A percentile compares a stretch with the other conserved stretches of the same genome.
These are phyloP conservation scores for Bungarus multicinctus DNA, from an alignment of 2,113 vertebrate species.

Conservation along the genomic window DNA sequence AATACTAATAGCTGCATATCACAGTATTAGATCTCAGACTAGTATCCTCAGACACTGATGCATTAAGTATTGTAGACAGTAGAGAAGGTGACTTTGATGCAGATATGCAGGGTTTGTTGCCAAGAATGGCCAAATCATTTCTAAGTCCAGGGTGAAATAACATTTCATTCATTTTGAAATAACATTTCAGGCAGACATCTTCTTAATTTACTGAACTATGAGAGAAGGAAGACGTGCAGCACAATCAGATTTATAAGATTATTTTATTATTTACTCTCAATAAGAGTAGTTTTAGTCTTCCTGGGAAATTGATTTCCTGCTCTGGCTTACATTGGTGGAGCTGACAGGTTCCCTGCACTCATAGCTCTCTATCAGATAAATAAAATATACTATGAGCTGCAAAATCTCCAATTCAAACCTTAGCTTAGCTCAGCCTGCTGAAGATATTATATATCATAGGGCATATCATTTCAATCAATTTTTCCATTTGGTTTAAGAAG, in stretches of 20 bases:
- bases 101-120: neutral
- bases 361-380: neutral
- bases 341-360: neutral
- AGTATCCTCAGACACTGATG: neutral
- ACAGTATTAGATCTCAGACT: neutral
- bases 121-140: neutral
- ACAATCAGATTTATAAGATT: neutral
- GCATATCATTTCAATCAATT: neutral
- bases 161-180: neutral
- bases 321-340: neutral
- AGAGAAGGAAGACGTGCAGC: neutral
- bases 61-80: neutral
- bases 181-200: neutral
- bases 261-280: neutral
- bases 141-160: neutral
- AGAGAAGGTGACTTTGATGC: neutral
- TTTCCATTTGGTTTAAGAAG: neutral
- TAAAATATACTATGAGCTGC: neutral
- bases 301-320: neutral
- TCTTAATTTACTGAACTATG: neutral
- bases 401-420: neutral
- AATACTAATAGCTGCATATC: neutral
- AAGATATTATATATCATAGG: neutral
- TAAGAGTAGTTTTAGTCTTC: neutral
- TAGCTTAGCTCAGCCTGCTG: neutral